These are phyloP conservation scores for Lerista edwardsae DNA, from an alignment of 2,797 vertebrate species.

Conservation along the genomic window DNA sequence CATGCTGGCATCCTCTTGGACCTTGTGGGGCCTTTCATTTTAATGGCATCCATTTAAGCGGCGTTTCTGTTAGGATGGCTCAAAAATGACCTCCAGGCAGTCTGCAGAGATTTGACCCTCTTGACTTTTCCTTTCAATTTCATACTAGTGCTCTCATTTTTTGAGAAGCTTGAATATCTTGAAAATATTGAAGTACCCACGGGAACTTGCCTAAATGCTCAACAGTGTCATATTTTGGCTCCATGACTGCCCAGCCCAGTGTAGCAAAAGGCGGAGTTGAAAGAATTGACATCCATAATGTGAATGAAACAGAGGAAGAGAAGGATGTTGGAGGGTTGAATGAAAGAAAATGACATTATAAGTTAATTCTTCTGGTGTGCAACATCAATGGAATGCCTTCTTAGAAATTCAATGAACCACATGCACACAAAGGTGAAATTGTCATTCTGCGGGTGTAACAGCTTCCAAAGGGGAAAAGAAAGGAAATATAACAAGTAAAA, in stretches of 20 bases:
- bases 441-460: conserved; percentile 63
- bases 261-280: background rate
- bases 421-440: conserved; percentile 28
- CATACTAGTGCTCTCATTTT: no score
- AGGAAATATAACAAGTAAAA: conserved; percentile 56
- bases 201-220: background rate
- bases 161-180: no score
- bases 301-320: conserved; percentile 5
- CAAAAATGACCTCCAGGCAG: no score
- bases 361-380: background rate
- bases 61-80: no score
- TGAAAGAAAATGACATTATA: background rate
- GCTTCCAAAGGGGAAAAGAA: conserved; percentile 66
- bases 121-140: no score
- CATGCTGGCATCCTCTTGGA: no score
- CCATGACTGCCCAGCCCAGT: background rate
- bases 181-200: no score
- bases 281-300: background rate
- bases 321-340: background rate
- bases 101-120: no score
- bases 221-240: background rate
- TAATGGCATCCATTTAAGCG: no score
- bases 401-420: conserved; percentile 37
- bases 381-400: background rate
- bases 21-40: no score